phyloP scores from a whole-genome alignment of 2,888 invertebrate genomes.

The Chouioia cunea region DNA sequence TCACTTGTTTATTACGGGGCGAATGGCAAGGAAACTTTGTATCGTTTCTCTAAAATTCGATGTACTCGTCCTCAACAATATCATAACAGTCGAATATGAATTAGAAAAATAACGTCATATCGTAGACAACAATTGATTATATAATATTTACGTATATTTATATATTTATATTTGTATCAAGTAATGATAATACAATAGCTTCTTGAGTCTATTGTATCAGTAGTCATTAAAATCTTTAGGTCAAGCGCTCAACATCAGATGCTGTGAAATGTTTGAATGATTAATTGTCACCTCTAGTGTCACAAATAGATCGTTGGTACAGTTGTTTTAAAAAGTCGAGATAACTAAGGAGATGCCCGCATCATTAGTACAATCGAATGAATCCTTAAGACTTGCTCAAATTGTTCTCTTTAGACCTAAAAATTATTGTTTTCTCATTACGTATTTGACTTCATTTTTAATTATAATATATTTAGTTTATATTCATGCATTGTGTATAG shows the following conservation, averaged over 20 bases:
- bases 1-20: slow-evolving; percentile 23
- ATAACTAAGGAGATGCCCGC: slow-evolving; percentile 47
- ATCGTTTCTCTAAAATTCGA: slow-evolving; percentile 61
- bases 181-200: slow-evolving; percentile 52
- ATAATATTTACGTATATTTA: slow-evolving; percentile 54
- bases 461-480: slow-evolving; percentile 20
- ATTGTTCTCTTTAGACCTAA: slow-evolving; percentile 44
- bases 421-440: slow-evolving; percentile 47
- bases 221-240: slow-evolving; percentile 43
- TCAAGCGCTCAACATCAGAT: too few species aligned
- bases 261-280: slow-evolving; percentile 30
- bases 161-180: slow-evolving; percentile 48
- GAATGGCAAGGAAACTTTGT: slow-evolving; percentile 50
- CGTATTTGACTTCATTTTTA: slow-evolving; percentile 30
- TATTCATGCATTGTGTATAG: neutral
- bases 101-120: slow-evolving; percentile 69
- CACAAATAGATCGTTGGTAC: neutral
- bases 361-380: slow-evolving; percentile 42
- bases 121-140: slow-evolving; percentile 68
- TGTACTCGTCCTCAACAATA: slow-evolving; percentile 67
- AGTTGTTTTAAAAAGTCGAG: slow-evolving; percentile 14
- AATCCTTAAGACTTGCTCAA: slow-evolving; percentile 19
- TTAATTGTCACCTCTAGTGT: slow-evolving; percentile 17
- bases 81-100: slow-evolving; percentile 67
- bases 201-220: slow-evolving; percentile 33